Evolutionary conservation across 2,113 vertebrate species (phyloP).

Genomic region (Neolamprologus modestus): DNA sequence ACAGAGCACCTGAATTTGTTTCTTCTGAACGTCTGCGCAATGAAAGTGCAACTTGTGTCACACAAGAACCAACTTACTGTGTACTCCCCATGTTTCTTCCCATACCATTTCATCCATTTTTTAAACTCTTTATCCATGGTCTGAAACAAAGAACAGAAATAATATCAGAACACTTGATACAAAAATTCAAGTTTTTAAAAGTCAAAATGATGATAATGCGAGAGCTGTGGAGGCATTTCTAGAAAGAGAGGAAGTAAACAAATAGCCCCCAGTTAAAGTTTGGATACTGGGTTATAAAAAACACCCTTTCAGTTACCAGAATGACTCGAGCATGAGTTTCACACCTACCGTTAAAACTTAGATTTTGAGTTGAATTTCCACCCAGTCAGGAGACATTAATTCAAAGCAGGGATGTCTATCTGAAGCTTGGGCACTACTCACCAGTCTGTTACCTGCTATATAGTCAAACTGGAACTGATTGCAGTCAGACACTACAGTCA

Average conservation of each 20-base stretch:
- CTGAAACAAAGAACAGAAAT: conserved; percentile 58
- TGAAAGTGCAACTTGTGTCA: background rate
- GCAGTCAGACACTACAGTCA: background rate
- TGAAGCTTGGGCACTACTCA: background rate
- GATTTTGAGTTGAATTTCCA: background rate
- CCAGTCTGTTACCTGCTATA: background rate
- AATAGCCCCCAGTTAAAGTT: background rate
- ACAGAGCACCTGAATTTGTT: background rate
- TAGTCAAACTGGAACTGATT: background rate
- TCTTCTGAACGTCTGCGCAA: background rate
- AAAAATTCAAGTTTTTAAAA: background rate
- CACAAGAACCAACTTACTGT: conserved; percentile 80
- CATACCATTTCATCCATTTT: conserved; percentile 99
- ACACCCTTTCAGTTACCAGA: background rate
- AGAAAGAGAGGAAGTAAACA: background rate
- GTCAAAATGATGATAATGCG: background rate
- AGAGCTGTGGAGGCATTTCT: background rate
- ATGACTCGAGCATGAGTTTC: background rate
- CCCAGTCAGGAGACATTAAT: background rate
- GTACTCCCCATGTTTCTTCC: conserved; percentile 98
- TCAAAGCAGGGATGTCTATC: background rate
- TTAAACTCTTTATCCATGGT: conserved; percentile 97
- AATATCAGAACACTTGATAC: background rate
- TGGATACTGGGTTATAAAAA: background rate
- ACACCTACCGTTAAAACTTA: background rate